Base-by-base conservation (phyloP, 2,888 invertebrate species). In the Ceriagrion tenellum region DNA sequence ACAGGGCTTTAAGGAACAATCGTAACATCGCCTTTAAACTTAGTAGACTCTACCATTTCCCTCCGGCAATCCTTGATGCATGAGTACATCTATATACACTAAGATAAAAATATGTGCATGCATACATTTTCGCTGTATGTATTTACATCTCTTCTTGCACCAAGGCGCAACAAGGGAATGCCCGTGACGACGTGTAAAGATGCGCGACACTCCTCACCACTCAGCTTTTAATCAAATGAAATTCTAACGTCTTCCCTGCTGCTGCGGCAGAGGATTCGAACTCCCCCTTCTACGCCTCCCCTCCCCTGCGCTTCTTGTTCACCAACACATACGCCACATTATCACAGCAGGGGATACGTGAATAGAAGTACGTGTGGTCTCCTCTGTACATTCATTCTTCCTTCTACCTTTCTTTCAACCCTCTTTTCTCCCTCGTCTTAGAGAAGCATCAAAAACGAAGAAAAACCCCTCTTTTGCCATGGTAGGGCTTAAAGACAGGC, bases 221-320 rank as follows among this genome's bases (percentile, higher is more conserved):
- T 35, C 26, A 35, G n/a, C 93, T 93, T 40, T 40, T 26, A 63
- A 93, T 69, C 35, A 69, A 93, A 93, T 69, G 93, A 63, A 93
- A 23, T 47, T 93, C 63, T 93, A 63, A 59, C 35, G 40, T 93
- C 63, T n/a, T 63, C 16, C 26, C 23, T 23, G 88, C n/a, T 88
- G 40, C 40, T 35, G 55, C n/a, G n/a, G n/a, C n/a, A n/a, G n/a
- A n/a, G 23, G 16, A 88, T 55, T 89, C 89, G 12, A 26, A n/a
- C 26, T 89, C 26, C 30, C 40, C 12, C 88, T 4, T 16, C 55
- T 2, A 10, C 4, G 23, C 26, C 55, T 56, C 3, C 93, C 40
- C 69, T 40, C 93, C 40, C 23, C 40, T n/a, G 4, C 26, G n/a
- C 20, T 35, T n/a, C n/a, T n/a, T n/a, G n/a, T 18, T 63, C 69